phyloP scores from a whole-genome alignment of 2,113 vertebrate genomes.

The Pomatostomus ruficeps region DNA sequence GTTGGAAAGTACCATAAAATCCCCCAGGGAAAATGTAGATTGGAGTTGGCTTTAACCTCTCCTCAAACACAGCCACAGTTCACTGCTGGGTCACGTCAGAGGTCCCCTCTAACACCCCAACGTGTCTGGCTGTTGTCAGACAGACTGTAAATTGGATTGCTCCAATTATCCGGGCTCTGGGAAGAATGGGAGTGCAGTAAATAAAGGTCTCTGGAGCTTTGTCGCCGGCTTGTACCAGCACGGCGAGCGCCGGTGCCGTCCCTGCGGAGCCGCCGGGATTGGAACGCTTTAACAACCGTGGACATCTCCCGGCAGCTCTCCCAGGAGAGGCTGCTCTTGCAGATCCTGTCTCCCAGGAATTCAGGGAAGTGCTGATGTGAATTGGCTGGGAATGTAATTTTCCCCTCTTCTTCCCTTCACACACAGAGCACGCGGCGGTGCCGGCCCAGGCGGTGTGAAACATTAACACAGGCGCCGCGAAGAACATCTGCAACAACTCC shows the following conservation, averaged over 20 bases:
- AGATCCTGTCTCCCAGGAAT: background rate
- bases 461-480: background rate
- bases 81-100: background rate
- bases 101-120: background rate
- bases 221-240: background rate
- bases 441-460: background rate
- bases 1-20: background rate
- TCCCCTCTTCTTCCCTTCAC: background rate
- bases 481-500: background rate
- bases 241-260: background rate
- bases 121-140: background rate
- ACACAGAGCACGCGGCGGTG: background rate
- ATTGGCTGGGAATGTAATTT: background rate
- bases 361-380: background rate
- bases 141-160: conserved; percentile 10
- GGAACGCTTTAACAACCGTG: background rate
- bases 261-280: background rate
- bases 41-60: conserved; percentile 3
- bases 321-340: background rate
- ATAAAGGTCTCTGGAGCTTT: conserved; percentile 11
- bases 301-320: background rate
- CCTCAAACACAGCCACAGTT: background rate
- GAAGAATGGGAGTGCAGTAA: background rate
- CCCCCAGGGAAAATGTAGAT: background rate
- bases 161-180: conserved; percentile 16